Percentiles rank a stretch among this genome's conserved stretches.
Evolutionary conservation across 2,797 vertebrate species (phyloP).

Genomic region (Parauchenoglanis ngamensis): DNA sequence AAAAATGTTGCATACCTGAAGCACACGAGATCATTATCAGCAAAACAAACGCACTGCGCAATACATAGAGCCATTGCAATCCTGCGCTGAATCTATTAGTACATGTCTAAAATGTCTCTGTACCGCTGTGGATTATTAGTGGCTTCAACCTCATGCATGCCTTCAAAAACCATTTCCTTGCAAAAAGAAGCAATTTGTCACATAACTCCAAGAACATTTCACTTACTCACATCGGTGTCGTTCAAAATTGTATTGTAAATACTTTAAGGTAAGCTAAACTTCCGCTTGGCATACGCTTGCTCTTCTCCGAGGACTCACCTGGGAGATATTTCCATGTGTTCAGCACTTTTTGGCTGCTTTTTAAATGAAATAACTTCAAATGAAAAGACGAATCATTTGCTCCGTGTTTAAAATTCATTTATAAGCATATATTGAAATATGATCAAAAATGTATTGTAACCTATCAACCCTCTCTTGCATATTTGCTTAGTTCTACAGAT

Average conservation of each 20-base stretch:
- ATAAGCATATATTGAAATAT: not conserved
- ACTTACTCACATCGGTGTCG: not conserved
- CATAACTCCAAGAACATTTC: not conserved
- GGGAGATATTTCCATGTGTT: not conserved
- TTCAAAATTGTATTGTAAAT: not conserved
- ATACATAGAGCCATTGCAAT: not conserved
- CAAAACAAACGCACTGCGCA: not conserved
- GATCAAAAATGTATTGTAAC: not conserved
- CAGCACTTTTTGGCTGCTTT: not conserved
- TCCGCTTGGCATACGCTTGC: not conserved
- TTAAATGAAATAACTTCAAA: not conserved
- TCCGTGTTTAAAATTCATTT: not conserved
- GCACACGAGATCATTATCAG: not conserved
- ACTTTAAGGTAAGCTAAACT: not conserved
- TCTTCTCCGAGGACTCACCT: slow-evolving; percentile 7
- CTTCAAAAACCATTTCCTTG: not conserved
- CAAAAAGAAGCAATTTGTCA: not conserved
- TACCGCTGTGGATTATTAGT: not conserved
- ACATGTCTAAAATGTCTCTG: not conserved
- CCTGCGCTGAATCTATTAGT: not conserved
- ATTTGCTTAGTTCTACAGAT: not conserved
- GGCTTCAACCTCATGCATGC: not conserved
- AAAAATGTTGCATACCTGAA: not conserved
- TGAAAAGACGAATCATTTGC: not conserved
- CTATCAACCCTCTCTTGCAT: not conserved